These are phyloP conservation scores for Rhinoraja longicauda DNA, from an alignment of 2,797 vertebrate species.

Conservation along the genomic window DNA sequence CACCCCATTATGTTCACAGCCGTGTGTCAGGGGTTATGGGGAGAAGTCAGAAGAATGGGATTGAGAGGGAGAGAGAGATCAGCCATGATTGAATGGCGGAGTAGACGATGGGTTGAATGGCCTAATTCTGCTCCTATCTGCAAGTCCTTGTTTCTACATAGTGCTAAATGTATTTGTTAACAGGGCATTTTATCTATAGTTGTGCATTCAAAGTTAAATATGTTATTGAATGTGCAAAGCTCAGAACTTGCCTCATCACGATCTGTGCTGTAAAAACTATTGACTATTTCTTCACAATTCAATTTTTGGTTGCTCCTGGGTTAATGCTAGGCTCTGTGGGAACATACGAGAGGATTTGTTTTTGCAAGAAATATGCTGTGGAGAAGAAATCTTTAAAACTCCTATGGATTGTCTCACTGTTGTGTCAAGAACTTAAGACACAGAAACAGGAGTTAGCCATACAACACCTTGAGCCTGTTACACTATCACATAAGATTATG, in stretches of 20 bases:
- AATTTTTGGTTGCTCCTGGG: neutral
- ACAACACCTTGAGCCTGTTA: no score
- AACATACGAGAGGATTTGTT: neutral
- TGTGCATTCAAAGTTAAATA: neutral
- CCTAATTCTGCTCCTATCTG: no score
- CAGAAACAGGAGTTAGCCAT: no score
- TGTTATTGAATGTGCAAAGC: neutral
- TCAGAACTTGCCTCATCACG: neutral
- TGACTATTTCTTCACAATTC: neutral
- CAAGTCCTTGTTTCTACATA: no score
- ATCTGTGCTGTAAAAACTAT: neutral
- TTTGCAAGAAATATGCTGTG: neutral
- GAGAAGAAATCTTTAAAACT: neutral
- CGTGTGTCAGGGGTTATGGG: no score
- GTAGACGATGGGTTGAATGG: no score
- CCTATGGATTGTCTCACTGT: neutral
- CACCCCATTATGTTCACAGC: no score
- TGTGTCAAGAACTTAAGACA: no score
- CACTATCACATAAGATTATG: no score
- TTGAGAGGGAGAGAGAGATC: no score
- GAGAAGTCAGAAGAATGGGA: no score
- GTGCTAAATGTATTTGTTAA: neutral
- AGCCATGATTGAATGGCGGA: no score
- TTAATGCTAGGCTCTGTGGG: neutral
- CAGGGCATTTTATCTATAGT: neutral